Percentiles rank a stretch among this genome's conserved stretches.
These are phyloP conservation scores for Pyrrhura leucotis DNA, from an alignment of 2,797 vertebrate genomes.

Conservation along the genomic window DNA sequence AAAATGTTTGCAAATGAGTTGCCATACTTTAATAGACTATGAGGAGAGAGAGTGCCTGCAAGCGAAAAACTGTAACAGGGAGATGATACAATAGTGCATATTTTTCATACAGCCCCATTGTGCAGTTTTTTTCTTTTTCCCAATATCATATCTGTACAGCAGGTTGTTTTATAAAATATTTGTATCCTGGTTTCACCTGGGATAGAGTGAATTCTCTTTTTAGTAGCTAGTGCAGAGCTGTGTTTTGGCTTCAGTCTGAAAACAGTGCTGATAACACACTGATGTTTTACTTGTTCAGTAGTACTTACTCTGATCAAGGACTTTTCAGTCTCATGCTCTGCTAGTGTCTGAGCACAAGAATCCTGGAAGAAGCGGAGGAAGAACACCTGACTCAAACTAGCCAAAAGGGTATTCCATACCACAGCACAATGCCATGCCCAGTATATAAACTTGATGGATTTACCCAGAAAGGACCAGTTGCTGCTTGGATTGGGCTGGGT, in stretches of 20 bases:
- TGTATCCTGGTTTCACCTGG: not conserved
- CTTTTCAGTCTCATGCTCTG: not conserved
- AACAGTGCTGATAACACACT: not conserved
- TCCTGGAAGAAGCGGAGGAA: not conserved
- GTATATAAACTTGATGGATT: not conserved
- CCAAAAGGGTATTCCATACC: not conserved
- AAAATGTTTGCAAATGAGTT: not conserved
- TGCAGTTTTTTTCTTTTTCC: rapidly evolving
- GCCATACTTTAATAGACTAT: not conserved
- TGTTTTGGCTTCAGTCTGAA: not conserved
- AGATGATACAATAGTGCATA: not conserved
- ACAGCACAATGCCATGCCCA: not conserved
- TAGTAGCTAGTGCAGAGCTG: not conserved
- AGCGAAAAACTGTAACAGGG: not conserved
- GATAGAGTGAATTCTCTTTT: not conserved
- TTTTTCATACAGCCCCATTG: not conserved
- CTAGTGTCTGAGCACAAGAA: not conserved
- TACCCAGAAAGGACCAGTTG: not conserved
- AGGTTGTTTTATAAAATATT: not conserved
- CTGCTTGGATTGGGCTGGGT: not conserved
- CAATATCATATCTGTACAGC: not conserved
- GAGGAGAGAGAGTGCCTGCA: not conserved
- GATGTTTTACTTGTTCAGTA: not conserved
- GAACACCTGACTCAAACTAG: not conserved
- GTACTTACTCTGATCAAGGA: not conserved